Base-by-base conservation (phyloP, 2,888 invertebrate species). In the Cerceris rybyensis region DNA sequence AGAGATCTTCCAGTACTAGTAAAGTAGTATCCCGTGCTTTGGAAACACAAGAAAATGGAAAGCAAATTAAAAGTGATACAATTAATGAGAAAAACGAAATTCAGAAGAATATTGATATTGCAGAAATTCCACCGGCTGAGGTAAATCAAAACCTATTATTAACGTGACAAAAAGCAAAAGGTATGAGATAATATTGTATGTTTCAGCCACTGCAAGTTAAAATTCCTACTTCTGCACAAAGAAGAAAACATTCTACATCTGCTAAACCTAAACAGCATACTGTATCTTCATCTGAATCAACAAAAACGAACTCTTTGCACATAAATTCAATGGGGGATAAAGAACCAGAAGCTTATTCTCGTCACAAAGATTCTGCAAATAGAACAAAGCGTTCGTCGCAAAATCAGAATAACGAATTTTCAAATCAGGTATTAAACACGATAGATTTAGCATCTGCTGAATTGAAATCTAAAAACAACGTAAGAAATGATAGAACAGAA, bases 151-250 rank as follows among this genome's bases (percentile, higher is more conserved):
- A 1, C 57, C n/a, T 4, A 43, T 16, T 46, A 52, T 6, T 54
- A n/a, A 1, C 9, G 2, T 8, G 7, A 16, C 7, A 28, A n/a
- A 28, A n/a, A n/a, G n/a, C 16, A n/a, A 42, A 54, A 46, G 8
- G 11, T 8, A 7, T 17, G 9, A 4, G 39, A 14, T 41, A 42
- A 1, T 17, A 46, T 16, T 61, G 41, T 41, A n/a, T n/a, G 28
- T 76, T 70, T 17, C 14, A 88, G 87, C 65, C 76, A 16, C 9
- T 71, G 13, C 70, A 75, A 28, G 77, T 82, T 39, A 88, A 72
- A 71, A 2, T 61, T 46, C 55, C 86, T 11, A 57, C 78, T 8
- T 82, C 87, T 0, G 61, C 50, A 16, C 82, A 70, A 63, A 84
- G 39, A 65, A 76, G 54, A 66, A 83, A 58, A 16, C 61, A 74